Conservation (phyloP, 2,888 invertebrate species). For the Brachyptera risi region DNA sequence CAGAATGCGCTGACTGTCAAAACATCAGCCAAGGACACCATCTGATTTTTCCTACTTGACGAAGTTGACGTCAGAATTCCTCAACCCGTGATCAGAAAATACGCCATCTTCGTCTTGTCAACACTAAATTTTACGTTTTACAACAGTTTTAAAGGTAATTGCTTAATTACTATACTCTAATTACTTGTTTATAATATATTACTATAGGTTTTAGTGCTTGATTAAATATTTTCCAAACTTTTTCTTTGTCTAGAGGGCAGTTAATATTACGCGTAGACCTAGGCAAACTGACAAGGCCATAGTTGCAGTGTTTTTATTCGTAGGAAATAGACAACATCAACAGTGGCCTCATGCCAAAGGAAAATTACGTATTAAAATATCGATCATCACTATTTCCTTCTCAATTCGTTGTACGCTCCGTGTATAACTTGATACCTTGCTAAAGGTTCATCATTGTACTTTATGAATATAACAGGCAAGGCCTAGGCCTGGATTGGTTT, state of each 20-base stretch:
- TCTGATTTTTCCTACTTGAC: not conserved
- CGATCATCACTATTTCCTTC: too few relatives aligned
- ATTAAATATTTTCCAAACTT: not conserved
- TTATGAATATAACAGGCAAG: too few relatives aligned
- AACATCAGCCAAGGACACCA: not conserved
- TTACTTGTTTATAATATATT: not conserved
- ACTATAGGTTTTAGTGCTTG: not conserved
- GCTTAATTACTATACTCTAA: not conserved
- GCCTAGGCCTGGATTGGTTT: too few relatives aligned
- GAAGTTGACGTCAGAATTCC: not conserved
- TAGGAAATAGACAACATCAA: not conserved
- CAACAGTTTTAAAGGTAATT: not conserved
- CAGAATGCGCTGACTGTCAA: not conserved
- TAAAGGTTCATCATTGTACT: too few relatives aligned
- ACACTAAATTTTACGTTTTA: slow-evolving; percentile 2
- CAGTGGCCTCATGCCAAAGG: too few relatives aligned
- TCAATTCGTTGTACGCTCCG: too few relatives aligned
- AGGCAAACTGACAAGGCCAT: not conserved
- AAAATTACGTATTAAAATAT: too few relatives aligned
- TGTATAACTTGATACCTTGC: too few relatives aligned
- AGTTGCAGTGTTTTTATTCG: not conserved
- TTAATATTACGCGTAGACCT: not conserved
- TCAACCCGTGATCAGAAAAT: not conserved
- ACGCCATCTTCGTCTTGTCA: slow-evolving; percentile 7
- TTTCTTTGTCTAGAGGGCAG: not conserved